Evolutionary conservation across 2,888 invertebrate species (phyloP), one percentile per base, ranked within the genome.

Genomic region (Helobdella robusta): DNA sequence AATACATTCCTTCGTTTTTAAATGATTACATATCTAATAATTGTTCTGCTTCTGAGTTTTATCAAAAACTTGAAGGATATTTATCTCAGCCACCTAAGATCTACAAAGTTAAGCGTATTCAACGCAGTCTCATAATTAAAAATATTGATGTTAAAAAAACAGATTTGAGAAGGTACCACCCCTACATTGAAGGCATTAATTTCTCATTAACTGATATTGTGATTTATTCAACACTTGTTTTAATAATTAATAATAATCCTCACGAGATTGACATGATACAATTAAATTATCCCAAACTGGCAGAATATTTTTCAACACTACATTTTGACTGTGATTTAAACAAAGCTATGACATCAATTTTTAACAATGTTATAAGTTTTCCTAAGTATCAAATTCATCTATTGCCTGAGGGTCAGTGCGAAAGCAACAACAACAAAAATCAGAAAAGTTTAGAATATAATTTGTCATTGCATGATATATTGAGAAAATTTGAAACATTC

Each of bases 11-110:
- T 15, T 50, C 30, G 3, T 32, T 44, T 30, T 32, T 62, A 6
- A 32, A 28, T 11, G 25, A 30, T 30, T 50, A 28, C 50, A 28
- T 62, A 30, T 5, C 18, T 28, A 59, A 35, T 34, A n/a, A 20
- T 20, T n/a, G n/a, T n/a, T n/a, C n/a, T n/a, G n/a, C n/a, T n/a
- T n/a, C n/a, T 0, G 77, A 80, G n/a, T 85, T 86, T 73, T 77
- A 92, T 60, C 82, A 86, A 0, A 83, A 87, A 69, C 89, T 91
- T 75, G 93, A 94, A 79, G 84, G 84, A 70, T 92, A 93, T 76
- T 83, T 94, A 79, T 84, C 83, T 20, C 87, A 89, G 73, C 91
- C 92, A 0, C 86, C 90, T 0, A 84, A 86, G 74, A 84, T 91
- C 69, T 91, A 92, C 75, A 93, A 93, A 80, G 84, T 89, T 35